Conservation (phyloP, 2,797 vertebrate genomes). For the Chiloscyllium punctatum region DNA sequence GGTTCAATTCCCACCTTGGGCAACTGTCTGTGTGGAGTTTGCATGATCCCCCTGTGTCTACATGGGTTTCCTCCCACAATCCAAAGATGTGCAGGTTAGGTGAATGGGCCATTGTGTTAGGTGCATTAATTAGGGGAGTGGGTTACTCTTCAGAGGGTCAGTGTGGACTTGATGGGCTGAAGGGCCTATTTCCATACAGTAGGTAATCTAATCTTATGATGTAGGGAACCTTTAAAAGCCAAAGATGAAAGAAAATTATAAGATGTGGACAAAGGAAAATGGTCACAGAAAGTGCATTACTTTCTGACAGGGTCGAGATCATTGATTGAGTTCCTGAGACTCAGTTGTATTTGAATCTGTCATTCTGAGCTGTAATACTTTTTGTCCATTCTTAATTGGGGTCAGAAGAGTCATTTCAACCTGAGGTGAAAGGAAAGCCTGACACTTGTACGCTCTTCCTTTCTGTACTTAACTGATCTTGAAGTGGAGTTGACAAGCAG, state of each 20-base stretch:
- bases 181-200: too few relatives aligned
- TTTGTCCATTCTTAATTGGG: background rate
- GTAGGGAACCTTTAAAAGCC: background rate
- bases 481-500: background rate
- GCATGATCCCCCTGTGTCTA: too few relatives aligned
- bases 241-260: slow-evolving; percentile 6
- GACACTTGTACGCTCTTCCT: background rate
- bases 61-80: too few relatives aligned
- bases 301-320: background rate
- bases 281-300: background rate
- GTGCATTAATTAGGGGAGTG: too few relatives aligned
- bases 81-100: too few relatives aligned
- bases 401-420: background rate
- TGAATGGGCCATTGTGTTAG: too few relatives aligned
- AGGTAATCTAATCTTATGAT: background rate
- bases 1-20: too few relatives aligned
- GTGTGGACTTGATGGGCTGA: too few relatives aligned
- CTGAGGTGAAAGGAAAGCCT: background rate
- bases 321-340: background rate
- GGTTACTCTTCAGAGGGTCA: too few relatives aligned
- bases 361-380: background rate
- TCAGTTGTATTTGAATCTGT: slow-evolving; percentile 8
- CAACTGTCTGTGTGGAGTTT: too few relatives aligned
- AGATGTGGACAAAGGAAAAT: background rate
- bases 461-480: background rate